Evolutionary conservation across 92 coral and sea anemone genomes (phyloP), one percentile per base, ranked within the genome.

Genomic region (Metridium senile): DNA sequence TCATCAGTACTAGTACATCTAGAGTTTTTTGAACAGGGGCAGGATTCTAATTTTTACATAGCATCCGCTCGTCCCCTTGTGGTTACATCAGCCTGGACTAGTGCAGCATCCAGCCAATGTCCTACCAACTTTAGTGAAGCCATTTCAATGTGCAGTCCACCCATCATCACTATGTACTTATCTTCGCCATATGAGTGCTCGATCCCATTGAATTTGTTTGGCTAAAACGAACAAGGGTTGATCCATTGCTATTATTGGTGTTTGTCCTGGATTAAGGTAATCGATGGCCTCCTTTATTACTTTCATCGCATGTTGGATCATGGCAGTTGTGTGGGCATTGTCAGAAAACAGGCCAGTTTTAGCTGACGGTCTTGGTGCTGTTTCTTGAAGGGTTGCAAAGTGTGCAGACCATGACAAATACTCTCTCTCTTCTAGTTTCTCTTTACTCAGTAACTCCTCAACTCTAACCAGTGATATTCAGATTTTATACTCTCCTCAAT

Each of bases 221-320:
- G 90, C 90, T 26, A 86, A n/a, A 58, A 86, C 90, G 63, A 58
- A 86, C n/a, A 86, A 54, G 10, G 86, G 82, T 61, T 86, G 86
- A 53, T 80, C 82, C 52, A 70, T 58, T 30, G 63, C 72, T 25
- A 85, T 74, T 39, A 75, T 56, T 7, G 90, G 86, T 34, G 74
- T 79, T 62, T 86, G 85, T 11, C 47, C 62, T 29, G 83, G 79
- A 33, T 81, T 86, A 9, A 86, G 26, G 28, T 69, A 74, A 25
- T 43, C 22, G 26, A 71, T 69, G 32, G 74, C 83, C 6, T 80
- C 65, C 28, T 71, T 62, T 23, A 81, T 83, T 11, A 77, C 45
- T 43, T 39, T 75, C 91, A 87, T 81, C 1, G 87, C 20, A 77
- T 87, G 91, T 28, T 57, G 74, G 32, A 87, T 87, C 87, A 87